Evolutionary conservation across 2,888 invertebrate genomes (phyloP), one percentile per base, ranked within the genome.

Genomic region (Hypercompe scribonia): DNA sequence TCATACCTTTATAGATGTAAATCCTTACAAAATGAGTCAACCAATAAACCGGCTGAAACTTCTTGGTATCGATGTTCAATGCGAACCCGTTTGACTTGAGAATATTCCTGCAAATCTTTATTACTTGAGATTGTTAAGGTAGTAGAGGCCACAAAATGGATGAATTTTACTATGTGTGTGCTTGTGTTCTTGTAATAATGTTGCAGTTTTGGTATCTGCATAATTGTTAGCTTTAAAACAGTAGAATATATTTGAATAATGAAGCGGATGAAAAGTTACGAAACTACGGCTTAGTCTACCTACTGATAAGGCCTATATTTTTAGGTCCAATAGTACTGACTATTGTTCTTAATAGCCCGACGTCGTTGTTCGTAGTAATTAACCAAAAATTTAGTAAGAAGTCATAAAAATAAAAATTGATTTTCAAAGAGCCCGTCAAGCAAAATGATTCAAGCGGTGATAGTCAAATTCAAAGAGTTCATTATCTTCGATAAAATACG

Each of bases 1-100:
- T 68, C 34, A 34, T 68, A n/a, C n/a, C 13, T 34, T 34, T 50
- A 28, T 42, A 2, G 66, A 33, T 33, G 5, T 46, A 31, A 31
- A 31, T 61, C 61, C 33, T 66, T 31, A 33, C 24, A 24, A 42
- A 46, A 66, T 66, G 66, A 66, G 66, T 66, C 66, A 66, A 66
- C 18, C 8, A 42, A 33, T 54, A 54, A 68, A 34, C 68, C 54
- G 54, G 68, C 34, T 54, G 68, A 68, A 54, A 8, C 34, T 68
- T 54, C 54, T 54, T n/a, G 8, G 68, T 54, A 68, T n/a, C 54
- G 18, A 46, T 46, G 28, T 46, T 42, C 13, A 31, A 33, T 21
- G 46, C 31, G 7, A 31, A 61, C 61, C 7, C 4, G n/a, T 61
- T 18, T 61, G 31, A 31, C 31, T 61, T 13, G 58, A 58, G 28